Base-by-base conservation (phyloP, 2,113 vertebrate genomes). In the Burhinus bistriatus region DNA sequence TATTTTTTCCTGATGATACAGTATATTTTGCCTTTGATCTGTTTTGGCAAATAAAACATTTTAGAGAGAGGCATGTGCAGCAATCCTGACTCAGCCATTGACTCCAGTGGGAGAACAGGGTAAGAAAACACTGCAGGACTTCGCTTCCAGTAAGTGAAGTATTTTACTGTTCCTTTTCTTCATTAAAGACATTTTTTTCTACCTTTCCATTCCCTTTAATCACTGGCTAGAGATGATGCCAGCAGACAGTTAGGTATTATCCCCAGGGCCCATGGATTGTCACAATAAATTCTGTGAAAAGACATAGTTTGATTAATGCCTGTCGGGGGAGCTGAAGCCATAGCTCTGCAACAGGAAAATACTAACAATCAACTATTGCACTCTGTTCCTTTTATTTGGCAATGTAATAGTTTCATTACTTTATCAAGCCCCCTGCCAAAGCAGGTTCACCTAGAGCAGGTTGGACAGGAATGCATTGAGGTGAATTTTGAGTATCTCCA, bases 241-340 rank as follows among this genome's bases (percentile, higher is more conserved):
- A 97, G 71, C 66, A 87, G 92, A 95, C 92, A 94, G 88, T 81
- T 83, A 29, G n/a, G 30, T 73, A 55, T 93, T 96, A 79, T 90
- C 83, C 61, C 32, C 70, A 69, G 83, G 90, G 88, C 49, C 42
- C 34, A 9, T 59, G 79, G 72, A n/a, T 79, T 94, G 92, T 97
- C 94, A 90, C 69, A 89, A 19, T 83, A 88, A 84, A 96, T 97
- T 90, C 77, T 76, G n/a, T 83, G 52, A 45, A 84, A 92, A 90
- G 36, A 55, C 3, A 4, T 12, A 18, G 20, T 87, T 84, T 64
- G 71, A 88, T 83, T 68, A 80, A 69, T 79, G 30, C 34, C 38
- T 91, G 8, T 26, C 69, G 65, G 21, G 55, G 86, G 36, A 83
- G n/a, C 51, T 79, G 80, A 95, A 83, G 73, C 27, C 32, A 9